A percentile compares a stretch with the other conserved stretches of the same genome.
phyloP scores from a whole-genome alignment of 2,888 invertebrate genomes.

The Meloe dianella region DNA sequence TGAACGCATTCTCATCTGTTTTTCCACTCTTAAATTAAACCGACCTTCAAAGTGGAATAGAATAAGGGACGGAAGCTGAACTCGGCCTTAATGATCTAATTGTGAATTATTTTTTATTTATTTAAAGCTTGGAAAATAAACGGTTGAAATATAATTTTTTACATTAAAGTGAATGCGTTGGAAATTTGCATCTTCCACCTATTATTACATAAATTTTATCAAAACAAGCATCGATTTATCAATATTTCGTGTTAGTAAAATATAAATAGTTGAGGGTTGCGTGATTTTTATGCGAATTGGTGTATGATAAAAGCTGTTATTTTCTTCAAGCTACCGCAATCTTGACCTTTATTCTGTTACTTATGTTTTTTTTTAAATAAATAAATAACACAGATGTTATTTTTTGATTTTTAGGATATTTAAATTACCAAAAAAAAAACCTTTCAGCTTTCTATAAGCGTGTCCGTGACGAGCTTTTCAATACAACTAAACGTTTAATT shows the following conservation, averaged over 20 bases:
- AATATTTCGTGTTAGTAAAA: neutral
- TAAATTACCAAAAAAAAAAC: too few relatives aligned
- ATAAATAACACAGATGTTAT: neutral
- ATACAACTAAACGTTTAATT: neutral
- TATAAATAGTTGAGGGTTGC: neutral
- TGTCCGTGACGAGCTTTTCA: too few relatives aligned
- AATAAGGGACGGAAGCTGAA: too few relatives aligned
- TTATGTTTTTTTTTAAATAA: neutral
- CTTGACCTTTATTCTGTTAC: neutral
- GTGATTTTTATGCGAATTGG: neutral
- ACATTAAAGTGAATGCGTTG: neutral
- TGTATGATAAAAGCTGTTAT: neutral
- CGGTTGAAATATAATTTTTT: neutral
- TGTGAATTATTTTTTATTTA: neutral
- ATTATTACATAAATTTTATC: conserved; percentile 5
- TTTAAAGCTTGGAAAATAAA: neutral
- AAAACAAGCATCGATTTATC: conserved; percentile 1
- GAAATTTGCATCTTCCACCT: neutral
- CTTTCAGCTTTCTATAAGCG: too few relatives aligned
- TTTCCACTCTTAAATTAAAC: too few relatives aligned
- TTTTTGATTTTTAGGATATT: neutral
- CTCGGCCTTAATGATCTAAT: too few relatives aligned
- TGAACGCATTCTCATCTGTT: too few relatives aligned
- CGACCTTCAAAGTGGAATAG: too few relatives aligned
- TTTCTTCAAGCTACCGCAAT: neutral